Evolutionary conservation across 2,888 invertebrate genomes (phyloP).

Genomic region (Acanthosepion pharaonis): DNA sequence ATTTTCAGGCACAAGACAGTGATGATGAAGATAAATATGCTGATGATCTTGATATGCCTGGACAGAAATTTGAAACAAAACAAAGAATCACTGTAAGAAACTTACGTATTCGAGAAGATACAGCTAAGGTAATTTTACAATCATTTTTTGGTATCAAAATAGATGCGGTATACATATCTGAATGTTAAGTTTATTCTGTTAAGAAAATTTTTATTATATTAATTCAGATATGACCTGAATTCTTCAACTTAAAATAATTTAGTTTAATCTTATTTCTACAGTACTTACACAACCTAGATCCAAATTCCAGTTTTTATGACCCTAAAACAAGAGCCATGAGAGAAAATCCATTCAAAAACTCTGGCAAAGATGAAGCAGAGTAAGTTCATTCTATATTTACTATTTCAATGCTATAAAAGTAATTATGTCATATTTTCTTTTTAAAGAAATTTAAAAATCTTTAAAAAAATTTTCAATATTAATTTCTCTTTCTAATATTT

Average conservation of each 20-base stretch:
- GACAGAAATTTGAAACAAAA: slow-evolving; percentile 98
- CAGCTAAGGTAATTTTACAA: slow-evolving; percentile 82
- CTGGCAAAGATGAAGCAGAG: slow-evolving; percentile 62
- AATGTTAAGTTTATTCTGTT: too few species aligned
- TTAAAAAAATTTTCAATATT: background rate
- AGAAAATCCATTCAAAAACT: slow-evolving; percentile 88
- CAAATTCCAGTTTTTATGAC: slow-evolving; percentile 98
- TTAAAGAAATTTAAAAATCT: background rate
- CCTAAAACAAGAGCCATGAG: slow-evolving; percentile 99
- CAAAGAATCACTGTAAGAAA: slow-evolving; percentile 99
- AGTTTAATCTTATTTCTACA: slow-evolving; percentile 58
- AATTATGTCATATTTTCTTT: background rate
- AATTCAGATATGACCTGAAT: too few species aligned
- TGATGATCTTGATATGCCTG: slow-evolving; percentile 88
- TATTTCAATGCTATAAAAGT: background rate
- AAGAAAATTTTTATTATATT: too few species aligned
- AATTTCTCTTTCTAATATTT: background rate
- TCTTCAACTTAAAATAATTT: background rate
- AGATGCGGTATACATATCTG: too few species aligned
- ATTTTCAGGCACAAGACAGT: slow-evolving; percentile 76
- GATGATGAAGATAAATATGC: slow-evolving; percentile 84
- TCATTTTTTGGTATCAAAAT: too few species aligned
- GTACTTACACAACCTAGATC: slow-evolving; percentile 95
- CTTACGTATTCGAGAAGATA: slow-evolving; percentile 97
- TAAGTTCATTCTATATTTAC: slow-evolving; percentile 49